A percentile compares a stretch with the other conserved stretches of the same genome.
These are phyloP conservation scores for Volucella inanis DNA, from an alignment of 2,888 invertebrate species.

Conservation along the genomic window DNA sequence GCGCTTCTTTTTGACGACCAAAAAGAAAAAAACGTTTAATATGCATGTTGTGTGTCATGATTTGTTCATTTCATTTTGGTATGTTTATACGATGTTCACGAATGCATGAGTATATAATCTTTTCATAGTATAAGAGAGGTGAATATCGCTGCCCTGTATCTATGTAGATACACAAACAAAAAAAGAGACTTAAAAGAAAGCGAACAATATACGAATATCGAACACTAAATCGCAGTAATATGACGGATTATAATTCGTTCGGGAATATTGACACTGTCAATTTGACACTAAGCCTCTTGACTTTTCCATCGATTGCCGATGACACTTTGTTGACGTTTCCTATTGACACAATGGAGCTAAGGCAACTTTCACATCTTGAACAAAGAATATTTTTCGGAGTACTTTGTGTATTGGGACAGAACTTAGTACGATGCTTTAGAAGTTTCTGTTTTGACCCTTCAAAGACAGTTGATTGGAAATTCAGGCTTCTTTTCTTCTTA, in stretches of 20 bases:
- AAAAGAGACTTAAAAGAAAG: slow-evolving; percentile 26
- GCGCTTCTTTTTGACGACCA: slow-evolving; percentile 25
- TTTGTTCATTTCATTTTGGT: background rate
- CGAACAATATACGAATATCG: slow-evolving; percentile 7
- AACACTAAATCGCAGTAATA: slow-evolving; percentile 28
- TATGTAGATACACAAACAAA: background rate
- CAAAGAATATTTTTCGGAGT: background rate
- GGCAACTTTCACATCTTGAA: slow-evolving; percentile 38
- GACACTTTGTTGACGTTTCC: slow-evolving; percentile 21
- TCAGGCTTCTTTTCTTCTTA: too few relatives aligned
- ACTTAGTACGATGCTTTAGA: background rate
- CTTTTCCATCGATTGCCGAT: background rate
- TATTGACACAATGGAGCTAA: slow-evolving; percentile 16
- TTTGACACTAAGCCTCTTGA: slow-evolving; percentile 23
- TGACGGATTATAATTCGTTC: slow-evolving; percentile 34
- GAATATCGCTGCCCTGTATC: background rate
- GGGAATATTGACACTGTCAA: slow-evolving; percentile 15
- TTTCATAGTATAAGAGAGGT: background rate
- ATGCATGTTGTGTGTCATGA: slow-evolving; percentile 41
- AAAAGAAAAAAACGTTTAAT: slow-evolving; percentile 44
- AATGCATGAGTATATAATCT: background rate
- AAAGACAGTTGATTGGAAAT: background rate
- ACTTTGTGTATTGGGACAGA: background rate
- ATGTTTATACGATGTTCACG: too few relatives aligned
- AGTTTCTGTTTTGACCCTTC: background rate